A percentile compares a stretch with the other conserved stretches of the same genome.
These are phyloP conservation scores for Tromatobia lineatoria DNA, from an alignment of 2,888 invertebrate species.

Conservation along the genomic window DNA sequence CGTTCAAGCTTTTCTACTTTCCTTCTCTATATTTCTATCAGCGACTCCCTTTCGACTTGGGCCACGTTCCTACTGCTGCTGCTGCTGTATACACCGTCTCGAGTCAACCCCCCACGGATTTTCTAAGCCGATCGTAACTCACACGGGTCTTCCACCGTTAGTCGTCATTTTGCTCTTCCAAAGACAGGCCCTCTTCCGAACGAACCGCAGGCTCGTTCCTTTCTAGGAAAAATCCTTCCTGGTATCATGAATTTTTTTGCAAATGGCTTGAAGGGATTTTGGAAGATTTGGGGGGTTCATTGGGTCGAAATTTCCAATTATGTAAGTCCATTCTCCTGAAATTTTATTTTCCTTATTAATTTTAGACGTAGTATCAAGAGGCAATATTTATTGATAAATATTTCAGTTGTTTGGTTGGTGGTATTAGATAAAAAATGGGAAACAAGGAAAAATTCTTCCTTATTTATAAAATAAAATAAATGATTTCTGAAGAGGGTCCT, in stretches of 20 bases:
- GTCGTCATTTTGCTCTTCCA: slow-evolving; percentile 48
- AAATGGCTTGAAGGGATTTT: neutral
- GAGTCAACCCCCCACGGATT: slow-evolving; percentile 18
- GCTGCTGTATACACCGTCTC: neutral
- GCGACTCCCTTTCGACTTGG: slow-evolving; percentile 11
- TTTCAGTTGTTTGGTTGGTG: too few species aligned
- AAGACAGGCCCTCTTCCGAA: neutral
- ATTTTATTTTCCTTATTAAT: too few species aligned
- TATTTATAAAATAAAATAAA: too few species aligned
- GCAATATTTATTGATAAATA: too few species aligned
- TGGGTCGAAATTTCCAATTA: neutral
- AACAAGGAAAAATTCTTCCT: too few species aligned
- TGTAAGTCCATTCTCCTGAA: neutral
- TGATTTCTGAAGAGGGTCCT: too few species aligned
- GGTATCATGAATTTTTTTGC: slow-evolving; percentile 9
- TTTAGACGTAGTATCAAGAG: too few species aligned
- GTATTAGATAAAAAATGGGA: too few species aligned
- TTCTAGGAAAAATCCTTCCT: neutral
- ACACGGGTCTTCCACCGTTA: slow-evolving; percentile 42
- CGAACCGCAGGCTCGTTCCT: neutral
- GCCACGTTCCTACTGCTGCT: too few species aligned
- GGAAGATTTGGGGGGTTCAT: neutral
- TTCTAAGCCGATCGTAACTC: slow-evolving; percentile 59
- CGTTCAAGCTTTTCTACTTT: slow-evolving; percentile 31
- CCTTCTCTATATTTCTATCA: slow-evolving; percentile 41